A percentile compares a stretch with the other conserved stretches of the same genome.
Evolutionary conservation across 1,140 invertebrate genomes (phyloP).

Genomic region (Gryllus bimaculatus): DNA sequence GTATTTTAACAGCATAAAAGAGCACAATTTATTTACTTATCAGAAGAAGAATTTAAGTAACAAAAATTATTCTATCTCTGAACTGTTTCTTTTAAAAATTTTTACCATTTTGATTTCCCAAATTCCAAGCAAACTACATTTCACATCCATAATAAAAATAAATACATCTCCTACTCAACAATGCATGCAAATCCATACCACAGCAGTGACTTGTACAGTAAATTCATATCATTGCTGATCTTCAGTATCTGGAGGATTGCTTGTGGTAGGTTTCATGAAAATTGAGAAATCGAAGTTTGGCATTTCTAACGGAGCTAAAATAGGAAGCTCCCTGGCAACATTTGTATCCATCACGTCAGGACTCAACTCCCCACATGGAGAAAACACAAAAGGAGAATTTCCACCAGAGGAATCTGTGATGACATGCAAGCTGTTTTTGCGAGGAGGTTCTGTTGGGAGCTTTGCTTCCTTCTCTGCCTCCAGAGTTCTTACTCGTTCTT

Average conservation of each 20-base stretch:
- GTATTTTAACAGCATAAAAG: no score
- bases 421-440: conserved; percentile 28
- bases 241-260: not conserved
- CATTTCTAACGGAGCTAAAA: conserved; percentile 44
- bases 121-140: no score
- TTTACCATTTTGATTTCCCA: no score
- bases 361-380: conserved; percentile 35
- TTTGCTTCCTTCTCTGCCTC: conserved; percentile 31
- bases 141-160: no score
- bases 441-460: not conserved
- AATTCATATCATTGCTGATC: not conserved
- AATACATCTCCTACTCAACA: no score
- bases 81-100: no score
- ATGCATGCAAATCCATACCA: no score
- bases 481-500: conserved; percentile 38
- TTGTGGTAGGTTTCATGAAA: conserved; percentile 21
- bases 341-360: conserved; percentile 31
- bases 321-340: conserved; percentile 32
- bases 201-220: not conserved
- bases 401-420: conserved; percentile 32
- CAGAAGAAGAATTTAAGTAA: no score
- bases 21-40: no score
- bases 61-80: no score
- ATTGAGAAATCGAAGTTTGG: conserved; percentile 42
- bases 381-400: conserved; percentile 34